Evolutionary conservation across 2,113 vertebrate species (phyloP).

Genomic region (Pongo abelii): DNA sequence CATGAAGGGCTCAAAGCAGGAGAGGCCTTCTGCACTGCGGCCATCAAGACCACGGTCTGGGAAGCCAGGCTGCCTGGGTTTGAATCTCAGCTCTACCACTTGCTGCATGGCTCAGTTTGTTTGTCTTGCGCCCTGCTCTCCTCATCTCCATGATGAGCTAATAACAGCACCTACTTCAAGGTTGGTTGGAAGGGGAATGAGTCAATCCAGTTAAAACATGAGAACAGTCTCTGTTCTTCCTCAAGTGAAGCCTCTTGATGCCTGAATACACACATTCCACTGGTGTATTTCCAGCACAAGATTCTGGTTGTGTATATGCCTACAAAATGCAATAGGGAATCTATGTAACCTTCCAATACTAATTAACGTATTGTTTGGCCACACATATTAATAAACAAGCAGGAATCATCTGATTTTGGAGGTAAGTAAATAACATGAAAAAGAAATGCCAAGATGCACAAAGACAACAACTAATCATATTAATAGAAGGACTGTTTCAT

Average conservation of each 20-base stretch:
- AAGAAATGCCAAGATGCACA: not conserved
- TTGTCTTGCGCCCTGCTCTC: not conserved
- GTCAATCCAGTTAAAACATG: not conserved
- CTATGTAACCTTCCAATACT: accelerated
- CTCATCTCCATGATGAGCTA: not conserved
- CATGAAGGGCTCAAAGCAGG: not conserved
- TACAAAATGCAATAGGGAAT: not conserved
- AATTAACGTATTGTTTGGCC: not conserved
- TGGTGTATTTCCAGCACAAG: not conserved
- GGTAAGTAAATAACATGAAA: not conserved
- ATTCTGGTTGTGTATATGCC: no score
- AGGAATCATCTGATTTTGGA: not conserved
- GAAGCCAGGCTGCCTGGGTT: not conserved
- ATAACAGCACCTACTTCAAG: accelerated
- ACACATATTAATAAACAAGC: not conserved
- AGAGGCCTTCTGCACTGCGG: not conserved
- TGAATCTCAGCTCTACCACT: not conserved
- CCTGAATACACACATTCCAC: no score
- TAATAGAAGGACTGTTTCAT: not conserved
- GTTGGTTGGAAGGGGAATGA: no score
- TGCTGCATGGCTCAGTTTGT: not conserved
- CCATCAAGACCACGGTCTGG: accelerated
- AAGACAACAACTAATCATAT: not conserved
- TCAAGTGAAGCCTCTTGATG: not conserved
- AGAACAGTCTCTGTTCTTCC: not conserved